Evolutionary conservation across 1,140 invertebrate species (phyloP).

Genomic region (Aricia agestis): DNA sequence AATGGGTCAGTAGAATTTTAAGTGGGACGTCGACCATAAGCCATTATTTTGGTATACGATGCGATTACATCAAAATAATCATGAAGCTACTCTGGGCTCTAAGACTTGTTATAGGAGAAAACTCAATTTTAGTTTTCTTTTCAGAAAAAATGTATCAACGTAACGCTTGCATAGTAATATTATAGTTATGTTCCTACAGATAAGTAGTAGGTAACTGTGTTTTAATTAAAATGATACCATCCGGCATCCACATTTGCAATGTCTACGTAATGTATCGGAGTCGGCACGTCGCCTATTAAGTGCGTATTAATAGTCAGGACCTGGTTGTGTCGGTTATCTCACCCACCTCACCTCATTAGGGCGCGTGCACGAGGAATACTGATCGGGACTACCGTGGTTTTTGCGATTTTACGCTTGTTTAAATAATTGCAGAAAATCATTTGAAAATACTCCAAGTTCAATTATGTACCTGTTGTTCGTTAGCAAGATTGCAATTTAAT

Average conservation of each 20-base stretch:
- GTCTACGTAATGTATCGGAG: neutral
- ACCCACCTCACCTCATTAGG: slow-evolving; percentile 12
- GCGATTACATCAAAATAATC: no score
- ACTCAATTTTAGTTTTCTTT: no score
- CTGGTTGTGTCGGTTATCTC: neutral
- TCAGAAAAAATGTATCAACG: no score
- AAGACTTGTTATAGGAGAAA: no score
- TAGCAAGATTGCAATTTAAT: slow-evolving; percentile 2
- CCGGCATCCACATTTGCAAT: neutral
- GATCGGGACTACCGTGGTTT: slow-evolving; percentile 4
- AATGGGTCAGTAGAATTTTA: no score
- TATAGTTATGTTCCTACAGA: no score
- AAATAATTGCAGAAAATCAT: slow-evolving; percentile 9
- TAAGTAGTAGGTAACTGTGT: neutral
- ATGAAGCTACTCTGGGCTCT: no score
- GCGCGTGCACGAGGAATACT: slow-evolving; percentile 8
- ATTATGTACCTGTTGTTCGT: neutral
- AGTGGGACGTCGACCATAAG: no score
- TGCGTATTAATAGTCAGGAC: slow-evolving; percentile 4
- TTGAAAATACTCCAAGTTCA: neutral
- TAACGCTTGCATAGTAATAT: no score
- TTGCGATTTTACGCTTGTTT: neutral
- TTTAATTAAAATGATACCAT: neutral
- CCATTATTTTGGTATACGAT: no score
- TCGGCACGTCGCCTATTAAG: neutral